A percentile compares a stretch with the other conserved stretches of the same genome.
Evolutionary conservation across 2,888 invertebrate genomes (phyloP).

Genomic region (Therioaphis trifolii): DNA sequence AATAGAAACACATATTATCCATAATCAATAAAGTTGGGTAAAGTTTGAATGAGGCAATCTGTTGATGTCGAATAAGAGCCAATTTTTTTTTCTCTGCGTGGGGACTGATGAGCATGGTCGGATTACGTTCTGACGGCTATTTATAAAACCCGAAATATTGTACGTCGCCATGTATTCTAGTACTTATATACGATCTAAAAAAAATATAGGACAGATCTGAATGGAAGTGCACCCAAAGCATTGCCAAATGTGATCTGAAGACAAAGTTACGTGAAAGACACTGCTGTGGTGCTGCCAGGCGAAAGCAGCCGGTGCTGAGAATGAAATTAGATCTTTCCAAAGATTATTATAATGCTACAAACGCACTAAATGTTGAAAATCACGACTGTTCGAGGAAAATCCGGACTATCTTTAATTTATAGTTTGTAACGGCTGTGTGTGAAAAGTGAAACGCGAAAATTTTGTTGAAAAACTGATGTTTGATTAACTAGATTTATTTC

Average conservation of each 20-base stretch:
- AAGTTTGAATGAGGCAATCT: conserved; percentile 7
- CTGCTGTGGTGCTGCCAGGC: conserved; percentile 13
- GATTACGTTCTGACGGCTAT: conserved; percentile 51
- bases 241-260: conserved; percentile 51
- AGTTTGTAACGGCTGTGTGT: too few relatives aligned
- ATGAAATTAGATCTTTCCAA: conserved; percentile 3
- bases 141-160: conserved; percentile 59
- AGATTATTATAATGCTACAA: background rate
- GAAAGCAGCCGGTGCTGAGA: background rate
- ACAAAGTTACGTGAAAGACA: conserved; percentile 8
- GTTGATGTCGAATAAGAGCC: conserved; percentile 20
- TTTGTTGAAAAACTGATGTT: too few relatives aligned
- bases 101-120: conserved; percentile 19
- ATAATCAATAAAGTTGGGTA: too few relatives aligned
- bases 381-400: too few relatives aligned
- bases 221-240: conserved; percentile 34
- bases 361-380: too few relatives aligned
- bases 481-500: too few relatives aligned
- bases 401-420: too few relatives aligned
- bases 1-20: too few relatives aligned
- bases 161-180: conserved; percentile 16
- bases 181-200: conserved; percentile 21
- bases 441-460: too few relatives aligned
- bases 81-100: conserved; percentile 1
- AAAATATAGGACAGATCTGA: conserved; percentile 37